Percentiles rank a stretch among this genome's conserved stretches.
phyloP scores from a whole-genome alignment of 1,140 invertebrate genomes.

The Antheraea pernyi region DNA sequence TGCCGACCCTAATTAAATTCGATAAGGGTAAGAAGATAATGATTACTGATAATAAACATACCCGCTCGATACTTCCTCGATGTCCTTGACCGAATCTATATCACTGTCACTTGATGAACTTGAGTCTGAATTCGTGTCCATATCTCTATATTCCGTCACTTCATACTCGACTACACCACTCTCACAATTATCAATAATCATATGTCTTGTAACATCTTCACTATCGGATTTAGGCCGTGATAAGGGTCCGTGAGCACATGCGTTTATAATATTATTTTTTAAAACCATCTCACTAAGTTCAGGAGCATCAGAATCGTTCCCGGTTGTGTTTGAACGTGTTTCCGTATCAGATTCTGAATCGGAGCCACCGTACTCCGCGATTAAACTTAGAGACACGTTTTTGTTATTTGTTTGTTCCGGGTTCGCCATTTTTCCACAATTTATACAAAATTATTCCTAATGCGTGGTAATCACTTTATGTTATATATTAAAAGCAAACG shows the following conservation, averaged over 20 bases:
- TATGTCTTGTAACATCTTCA: slow-evolving; percentile 48
- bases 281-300: slow-evolving; percentile 73
- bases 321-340: slow-evolving; percentile 50
- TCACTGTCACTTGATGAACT: slow-evolving; percentile 63
- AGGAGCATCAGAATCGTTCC: slow-evolving; percentile 61
- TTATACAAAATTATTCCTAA: neutral
- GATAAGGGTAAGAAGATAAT: too few relatives aligned
- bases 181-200: slow-evolving; percentile 67
- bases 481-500: neutral
- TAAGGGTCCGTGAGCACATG: slow-evolving; percentile 68
- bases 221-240: slow-evolving; percentile 30
- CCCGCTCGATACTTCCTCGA: slow-evolving; percentile 65
- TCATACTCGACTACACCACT: slow-evolving; percentile 64
- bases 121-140: slow-evolving; percentile 55
- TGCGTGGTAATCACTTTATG: neutral
- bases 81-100: slow-evolving; percentile 64
- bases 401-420: slow-evolving; percentile 66
- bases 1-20: too few relatives aligned
- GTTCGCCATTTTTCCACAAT: slow-evolving; percentile 57
- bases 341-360: slow-evolving; percentile 68
- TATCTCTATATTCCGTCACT: slow-evolving; percentile 63
- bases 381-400: slow-evolving; percentile 68
- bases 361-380: slow-evolving; percentile 64
- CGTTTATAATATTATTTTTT: slow-evolving; percentile 76
- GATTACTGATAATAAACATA: slow-evolving; percentile 25